Evolutionary conservation across 2,888 invertebrate genomes (phyloP).

Genomic region (Diloba caeruleocephala): DNA sequence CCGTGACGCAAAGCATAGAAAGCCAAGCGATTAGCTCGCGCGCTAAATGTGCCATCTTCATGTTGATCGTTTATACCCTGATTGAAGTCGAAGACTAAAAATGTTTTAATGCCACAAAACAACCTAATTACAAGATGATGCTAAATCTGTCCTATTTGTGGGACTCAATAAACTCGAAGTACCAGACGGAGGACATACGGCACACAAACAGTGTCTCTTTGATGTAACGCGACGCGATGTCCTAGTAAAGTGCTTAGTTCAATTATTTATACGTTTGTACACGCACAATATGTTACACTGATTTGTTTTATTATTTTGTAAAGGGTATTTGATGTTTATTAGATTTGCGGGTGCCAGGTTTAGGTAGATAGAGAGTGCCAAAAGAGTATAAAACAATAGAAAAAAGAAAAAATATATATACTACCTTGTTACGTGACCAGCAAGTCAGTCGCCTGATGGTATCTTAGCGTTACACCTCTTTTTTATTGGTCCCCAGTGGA

Average conservation of each 20-base stretch:
- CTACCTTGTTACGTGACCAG: too few species aligned
- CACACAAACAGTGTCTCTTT: conserved; percentile 47
- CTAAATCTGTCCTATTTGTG: conserved; percentile 22
- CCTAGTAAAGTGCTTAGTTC: conserved; percentile 31
- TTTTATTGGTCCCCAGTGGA: too few species aligned
- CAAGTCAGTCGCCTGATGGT: too few species aligned
- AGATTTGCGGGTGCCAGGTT: neutral
- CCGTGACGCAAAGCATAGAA: too few species aligned
- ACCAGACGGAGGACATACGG: conserved; percentile 34
- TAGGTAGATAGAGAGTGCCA: too few species aligned
- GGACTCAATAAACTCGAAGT: conserved; percentile 47
- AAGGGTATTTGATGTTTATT: conserved; percentile 5
- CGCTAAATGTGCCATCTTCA: too few species aligned
- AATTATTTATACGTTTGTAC: conserved; percentile 43
- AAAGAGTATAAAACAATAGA: too few species aligned
- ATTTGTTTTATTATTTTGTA: conserved; percentile 35
- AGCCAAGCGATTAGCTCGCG: too few species aligned
- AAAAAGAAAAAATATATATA: too few species aligned
- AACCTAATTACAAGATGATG: conserved; percentile 9
- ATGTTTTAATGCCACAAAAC: neutral
- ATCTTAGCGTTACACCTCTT: too few species aligned
- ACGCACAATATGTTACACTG: conserved; percentile 23
- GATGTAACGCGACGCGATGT: conserved; percentile 42
- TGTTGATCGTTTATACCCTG: too few species aligned
- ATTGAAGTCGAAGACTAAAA: too few species aligned